A percentile compares a stretch with the other conserved stretches of the same genome.
Conservation (phyloP, 2,797 vertebrate genomes). For the Pogoniulus pusillus region DNA sequence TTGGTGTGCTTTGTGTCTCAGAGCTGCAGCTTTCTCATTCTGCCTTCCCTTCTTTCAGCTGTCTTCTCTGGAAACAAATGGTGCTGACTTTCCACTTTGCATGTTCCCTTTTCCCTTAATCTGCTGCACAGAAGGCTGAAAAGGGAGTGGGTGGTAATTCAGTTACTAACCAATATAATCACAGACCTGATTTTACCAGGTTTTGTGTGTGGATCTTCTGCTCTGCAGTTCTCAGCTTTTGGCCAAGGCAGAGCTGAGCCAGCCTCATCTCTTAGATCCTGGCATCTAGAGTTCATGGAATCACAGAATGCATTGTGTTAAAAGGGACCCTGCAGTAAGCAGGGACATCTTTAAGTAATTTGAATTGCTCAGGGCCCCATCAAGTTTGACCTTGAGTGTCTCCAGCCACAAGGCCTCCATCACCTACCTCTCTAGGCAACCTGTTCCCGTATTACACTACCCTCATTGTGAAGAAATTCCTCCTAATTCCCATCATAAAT, state of each 20-base stretch:
- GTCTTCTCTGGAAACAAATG: not conserved
- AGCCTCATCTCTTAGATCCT: not conserved
- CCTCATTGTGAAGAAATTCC: too few relatives aligned
- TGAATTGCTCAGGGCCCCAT: too few relatives aligned
- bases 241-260: not conserved
- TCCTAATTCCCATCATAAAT: too few relatives aligned
- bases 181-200: not conserved
- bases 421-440: too few relatives aligned
- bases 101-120: not conserved
- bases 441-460: too few relatives aligned
- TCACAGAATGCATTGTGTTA: too few relatives aligned
- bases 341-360: too few relatives aligned
- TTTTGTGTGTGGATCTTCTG: fast-evolving
- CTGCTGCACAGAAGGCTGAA: not conserved
- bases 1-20: not conserved
- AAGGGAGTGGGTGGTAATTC: not conserved
- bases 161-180: not conserved
- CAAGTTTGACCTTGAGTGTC: too few relatives aligned
- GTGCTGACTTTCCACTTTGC: not conserved
- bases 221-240: not conserved
- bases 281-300: too few relatives aligned
- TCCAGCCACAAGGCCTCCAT: too few relatives aligned
- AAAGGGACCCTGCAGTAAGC: too few relatives aligned
- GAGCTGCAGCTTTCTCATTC: not conserved
- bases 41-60: not conserved